Base-by-base conservation (phyloP, 2,113 vertebrate genomes). In the Corvus cornix region DNA sequence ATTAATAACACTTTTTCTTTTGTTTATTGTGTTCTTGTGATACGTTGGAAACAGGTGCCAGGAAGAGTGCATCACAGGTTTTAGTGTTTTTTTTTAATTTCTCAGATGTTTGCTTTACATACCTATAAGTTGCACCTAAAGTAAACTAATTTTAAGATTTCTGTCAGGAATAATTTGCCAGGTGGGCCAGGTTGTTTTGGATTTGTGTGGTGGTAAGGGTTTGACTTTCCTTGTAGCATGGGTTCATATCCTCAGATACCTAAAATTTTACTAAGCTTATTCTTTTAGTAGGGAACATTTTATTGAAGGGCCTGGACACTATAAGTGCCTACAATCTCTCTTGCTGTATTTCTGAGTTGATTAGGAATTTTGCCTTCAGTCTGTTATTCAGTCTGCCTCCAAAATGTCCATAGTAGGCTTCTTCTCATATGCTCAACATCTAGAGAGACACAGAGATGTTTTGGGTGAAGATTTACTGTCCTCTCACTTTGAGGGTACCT, bases 101-200 rank as follows among this genome's bases (percentile, higher is more conserved):
- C 56, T 79, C 11, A 24, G 11, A 2, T 56, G 7, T n/a, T 15
- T 51, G 5, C 5, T 77, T 75, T 66, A 26, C 15, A 39, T 37
- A 51, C 1, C 5, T 5, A 4, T 13, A 43, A 24, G 1, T 21
- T 48, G 4, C 16, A 28, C 3, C 11, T 69, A 7, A 58, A 41
- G 5, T 56, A 75, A 51, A 23, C 0, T 41, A 41, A 41, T 26
- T 4, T 8, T 33, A 46, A 41, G 3, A 30, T 63, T 20, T 68
- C 1, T 8, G 17, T 51, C 51, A 55, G 7, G 18, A 78, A 17
- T 27, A 10, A 22, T 56, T 66, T 79, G 2, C 3, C 6, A 6
- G 6, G 3, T 59, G 16, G 15, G 1, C 7, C 20, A 39, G 6
- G 0, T 53, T 58, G 7, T 5, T 13, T 19, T 22, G 7, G 10